Evolutionary conservation across 1,140 invertebrate genomes (phyloP).

Genomic region (Phymastichus coffea): DNA sequence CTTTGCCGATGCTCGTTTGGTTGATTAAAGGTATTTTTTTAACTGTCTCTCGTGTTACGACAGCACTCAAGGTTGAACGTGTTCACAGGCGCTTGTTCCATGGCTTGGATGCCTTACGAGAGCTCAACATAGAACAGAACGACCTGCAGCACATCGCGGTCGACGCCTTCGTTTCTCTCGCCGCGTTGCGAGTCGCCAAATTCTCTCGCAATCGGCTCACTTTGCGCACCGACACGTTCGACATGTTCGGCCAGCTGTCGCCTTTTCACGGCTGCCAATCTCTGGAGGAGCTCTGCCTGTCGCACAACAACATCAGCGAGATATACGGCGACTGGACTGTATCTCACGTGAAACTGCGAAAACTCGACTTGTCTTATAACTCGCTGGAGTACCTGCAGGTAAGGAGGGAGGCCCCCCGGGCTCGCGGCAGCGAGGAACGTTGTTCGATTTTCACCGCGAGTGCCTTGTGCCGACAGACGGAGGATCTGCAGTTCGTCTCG

Average conservation of each 20-base stretch:
- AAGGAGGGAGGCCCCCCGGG: too few species aligned
- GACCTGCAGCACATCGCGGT: neutral
- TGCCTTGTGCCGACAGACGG: too few species aligned
- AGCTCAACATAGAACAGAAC: conserved; percentile 11
- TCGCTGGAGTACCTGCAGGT: neutral
- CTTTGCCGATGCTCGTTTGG: too few species aligned
- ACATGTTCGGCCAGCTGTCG: conserved; percentile 10
- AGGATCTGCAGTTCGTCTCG: conserved; percentile 19
- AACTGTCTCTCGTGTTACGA: too few species aligned
- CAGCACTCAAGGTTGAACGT: too few species aligned
- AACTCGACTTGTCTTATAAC: conserved; percentile 13
- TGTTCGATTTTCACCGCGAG: too few species aligned
- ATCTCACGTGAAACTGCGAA: neutral
- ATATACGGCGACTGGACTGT: conserved; percentile 15
- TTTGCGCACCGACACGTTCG: neutral
- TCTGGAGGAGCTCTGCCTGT: conserved; percentile 9
- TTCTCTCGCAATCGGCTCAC: conserved; percentile 15
- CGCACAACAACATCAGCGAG: conserved; percentile 11
- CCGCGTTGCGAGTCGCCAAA: neutral
- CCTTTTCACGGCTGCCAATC: neutral
- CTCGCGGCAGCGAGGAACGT: too few species aligned
- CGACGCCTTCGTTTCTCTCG: neutral
- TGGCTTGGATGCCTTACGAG: conserved; percentile 8
- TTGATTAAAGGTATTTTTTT: too few species aligned
- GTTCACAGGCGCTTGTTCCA: neutral